Evolutionary conservation across 2,888 invertebrate genomes (phyloP).

Genomic region (Lithophane ornitopus): DNA sequence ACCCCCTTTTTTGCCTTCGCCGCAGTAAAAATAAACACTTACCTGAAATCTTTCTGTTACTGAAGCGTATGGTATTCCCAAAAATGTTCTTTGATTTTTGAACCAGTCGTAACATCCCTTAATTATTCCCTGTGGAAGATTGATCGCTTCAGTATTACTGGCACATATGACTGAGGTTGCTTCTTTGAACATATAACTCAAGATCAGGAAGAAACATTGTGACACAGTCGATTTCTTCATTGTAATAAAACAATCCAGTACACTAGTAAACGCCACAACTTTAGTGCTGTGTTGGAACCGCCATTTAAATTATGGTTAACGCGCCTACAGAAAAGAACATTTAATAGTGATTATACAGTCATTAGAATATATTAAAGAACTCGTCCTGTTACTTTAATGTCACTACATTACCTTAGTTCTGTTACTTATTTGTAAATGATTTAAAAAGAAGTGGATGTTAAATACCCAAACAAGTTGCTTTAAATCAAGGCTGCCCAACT

Average conservation of each 20-base stretch:
- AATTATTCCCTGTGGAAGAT: conserved; percentile 65
- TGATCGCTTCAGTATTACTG: conserved; percentile 21
- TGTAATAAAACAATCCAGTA: neutral
- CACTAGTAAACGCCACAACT: neutral
- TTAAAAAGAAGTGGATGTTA: neutral
- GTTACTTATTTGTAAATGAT: neutral
- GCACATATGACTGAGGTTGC: neutral
- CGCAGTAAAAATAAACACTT: conserved; percentile 22
- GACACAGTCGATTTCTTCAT: conserved; percentile 24
- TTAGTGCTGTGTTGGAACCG: neutral
- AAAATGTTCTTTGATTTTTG: conserved; percentile 59
- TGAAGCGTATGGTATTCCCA: conserved; percentile 71
- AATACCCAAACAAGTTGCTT: neutral
- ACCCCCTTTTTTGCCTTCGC: no score
- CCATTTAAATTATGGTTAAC: neutral
- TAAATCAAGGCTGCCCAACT: no score
- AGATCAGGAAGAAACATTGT: conserved; percentile 1
- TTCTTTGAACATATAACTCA: conserved; percentile 14
- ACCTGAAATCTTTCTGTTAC: conserved; percentile 66
- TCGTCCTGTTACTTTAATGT: neutral
- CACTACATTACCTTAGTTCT: neutral
- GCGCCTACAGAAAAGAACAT: neutral
- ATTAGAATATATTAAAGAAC: conserved; percentile 12
- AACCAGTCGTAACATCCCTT: conserved; percentile 51
- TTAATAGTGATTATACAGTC: neutral